Conservation (phyloP, 2,888 invertebrate species). For the Clepsis dumicolana region DNA sequence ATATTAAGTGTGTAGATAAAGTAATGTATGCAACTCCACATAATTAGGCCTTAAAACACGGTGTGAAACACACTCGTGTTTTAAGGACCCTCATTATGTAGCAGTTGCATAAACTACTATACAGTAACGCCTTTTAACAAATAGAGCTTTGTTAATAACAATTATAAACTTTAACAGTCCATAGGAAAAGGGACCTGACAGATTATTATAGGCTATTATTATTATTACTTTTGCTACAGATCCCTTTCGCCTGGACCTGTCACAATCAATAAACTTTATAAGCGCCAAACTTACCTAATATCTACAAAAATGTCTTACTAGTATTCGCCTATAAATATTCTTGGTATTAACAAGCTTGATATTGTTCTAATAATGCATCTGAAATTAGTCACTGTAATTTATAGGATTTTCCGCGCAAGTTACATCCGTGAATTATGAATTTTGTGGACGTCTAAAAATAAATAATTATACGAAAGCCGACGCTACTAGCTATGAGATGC, state of each 20-base stretch:
- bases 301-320: constrained; percentile 21
- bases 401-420: neutral
- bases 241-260: neutral
- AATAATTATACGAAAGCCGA: neutral
- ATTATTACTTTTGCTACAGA: neutral
- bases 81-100: too few species aligned
- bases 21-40: too few species aligned
- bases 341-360: constrained; percentile 24
- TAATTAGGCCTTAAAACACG: too few species aligned
- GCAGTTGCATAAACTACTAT: too few species aligned
- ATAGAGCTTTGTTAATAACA: neutral
- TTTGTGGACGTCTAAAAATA: neutral
- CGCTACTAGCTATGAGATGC: constrained; percentile 6
- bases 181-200: neutral
- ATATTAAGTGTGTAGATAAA: too few species aligned
- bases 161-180: neutral
- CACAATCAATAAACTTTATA: constrained; percentile 8
- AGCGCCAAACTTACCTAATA: constrained; percentile 18
- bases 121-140: neutral
- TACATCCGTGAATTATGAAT: neutral
- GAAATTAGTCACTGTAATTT: neutral
- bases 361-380: neutral
- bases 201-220: neutral
- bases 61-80: too few species aligned
- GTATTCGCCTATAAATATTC: constrained; percentile 16